phyloP scores from a whole-genome alignment of 1,140 invertebrate species.

The Dermatophagoides farinae region DNA sequence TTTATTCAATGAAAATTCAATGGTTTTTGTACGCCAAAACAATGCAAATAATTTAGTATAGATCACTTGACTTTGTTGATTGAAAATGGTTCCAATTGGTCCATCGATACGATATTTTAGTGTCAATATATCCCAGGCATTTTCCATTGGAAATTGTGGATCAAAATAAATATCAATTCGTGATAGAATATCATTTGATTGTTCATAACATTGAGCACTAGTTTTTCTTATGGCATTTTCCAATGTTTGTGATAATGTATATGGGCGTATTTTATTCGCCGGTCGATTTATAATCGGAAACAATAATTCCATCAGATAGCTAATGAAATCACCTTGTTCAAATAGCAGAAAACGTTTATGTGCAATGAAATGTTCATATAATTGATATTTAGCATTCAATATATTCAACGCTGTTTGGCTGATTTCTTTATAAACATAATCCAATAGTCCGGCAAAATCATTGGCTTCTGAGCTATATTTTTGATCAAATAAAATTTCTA shows the following conservation, averaged over 20 bases:
- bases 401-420: constrained; percentile 65
- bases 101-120: constrained; percentile 79
- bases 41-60: constrained; percentile 77
- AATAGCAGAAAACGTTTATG: constrained; percentile 71
- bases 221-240: constrained; percentile 77
- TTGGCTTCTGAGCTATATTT: constrained; percentile 36
- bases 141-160: constrained; percentile 39
- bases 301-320: constrained; percentile 69
- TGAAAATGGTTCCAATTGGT: constrained; percentile 73
- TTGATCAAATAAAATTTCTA: constrained; percentile 44
- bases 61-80: constrained; percentile 49
- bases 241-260: constrained; percentile 67
- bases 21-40: constrained; percentile 79
- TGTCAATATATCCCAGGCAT: constrained; percentile 86
- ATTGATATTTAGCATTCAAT: constrained; percentile 61
- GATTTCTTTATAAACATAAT: constrained; percentile 60
- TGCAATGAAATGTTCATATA: constrained; percentile 73
- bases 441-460: constrained; percentile 51
- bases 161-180: constrained; percentile 63
- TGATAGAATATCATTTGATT: constrained; percentile 64
- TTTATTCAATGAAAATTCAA: constrained; percentile 67
- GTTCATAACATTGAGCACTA: constrained; percentile 75
- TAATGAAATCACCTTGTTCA: constrained; percentile 86
- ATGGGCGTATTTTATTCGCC: constrained; percentile 62
- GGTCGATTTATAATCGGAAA: constrained; percentile 73